These are phyloP conservation scores for Oceanodroma tethys DNA, from an alignment of 2,113 vertebrate genomes.

Conservation along the genomic window DNA sequence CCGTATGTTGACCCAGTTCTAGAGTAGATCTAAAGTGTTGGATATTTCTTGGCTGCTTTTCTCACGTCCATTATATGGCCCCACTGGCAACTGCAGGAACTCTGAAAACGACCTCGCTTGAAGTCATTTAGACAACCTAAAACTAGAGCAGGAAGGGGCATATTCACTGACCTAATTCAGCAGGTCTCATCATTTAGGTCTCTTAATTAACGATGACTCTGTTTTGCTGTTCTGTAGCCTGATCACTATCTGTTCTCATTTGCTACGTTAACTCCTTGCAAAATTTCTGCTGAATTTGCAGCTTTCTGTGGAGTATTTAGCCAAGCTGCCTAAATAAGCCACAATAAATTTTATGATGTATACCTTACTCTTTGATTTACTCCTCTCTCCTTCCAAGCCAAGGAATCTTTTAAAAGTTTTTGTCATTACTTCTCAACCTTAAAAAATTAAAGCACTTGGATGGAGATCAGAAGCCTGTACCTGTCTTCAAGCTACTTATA, in stretches of 20 bases:
- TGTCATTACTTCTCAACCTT: neutral
- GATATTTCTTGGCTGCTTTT: conserved; percentile 38
- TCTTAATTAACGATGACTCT: conserved; percentile 54
- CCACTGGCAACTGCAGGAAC: neutral
- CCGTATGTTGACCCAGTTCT: conserved; percentile 60
- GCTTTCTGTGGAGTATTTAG: conserved; percentile 2
- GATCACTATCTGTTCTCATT: conserved; percentile 49
- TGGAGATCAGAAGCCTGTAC: neutral
- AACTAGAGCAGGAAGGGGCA: conserved; percentile 21
- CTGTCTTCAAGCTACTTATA: neutral
- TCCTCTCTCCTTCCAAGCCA: neutral
- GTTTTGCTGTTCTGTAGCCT: conserved; percentile 17
- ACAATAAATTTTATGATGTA: neutral
- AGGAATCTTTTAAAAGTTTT: neutral
- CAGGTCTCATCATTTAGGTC: neutral
- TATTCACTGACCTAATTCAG: conserved; percentile 49
- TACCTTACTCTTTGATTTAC: conserved; percentile 23
- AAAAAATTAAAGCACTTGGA: conserved; percentile 7
- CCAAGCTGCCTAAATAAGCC: conserved; percentile 21
- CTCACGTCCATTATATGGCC: neutral
- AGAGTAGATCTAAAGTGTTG: conserved; percentile 31
- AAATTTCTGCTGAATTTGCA: conserved; percentile 42
- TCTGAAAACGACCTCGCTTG: neutral
- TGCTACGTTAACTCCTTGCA: neutral
- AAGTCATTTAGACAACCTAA: conserved; percentile 38